Evolutionary conservation across 2,113 vertebrate species (phyloP), one percentile per base, ranked within the genome.

Genomic region (Mastomys coucha): DNA sequence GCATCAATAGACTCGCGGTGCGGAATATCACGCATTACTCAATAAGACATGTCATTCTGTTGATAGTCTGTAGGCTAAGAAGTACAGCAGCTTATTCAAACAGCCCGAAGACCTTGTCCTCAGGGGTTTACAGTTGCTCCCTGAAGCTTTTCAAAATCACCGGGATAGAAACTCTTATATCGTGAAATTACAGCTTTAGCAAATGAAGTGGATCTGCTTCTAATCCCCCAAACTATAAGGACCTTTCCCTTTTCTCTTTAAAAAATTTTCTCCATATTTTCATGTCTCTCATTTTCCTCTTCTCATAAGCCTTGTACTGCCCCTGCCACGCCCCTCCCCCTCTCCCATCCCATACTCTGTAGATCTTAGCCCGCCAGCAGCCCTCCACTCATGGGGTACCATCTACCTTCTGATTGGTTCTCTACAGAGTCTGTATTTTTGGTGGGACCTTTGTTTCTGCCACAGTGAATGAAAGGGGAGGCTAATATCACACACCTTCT

Each of bases 11-110:
- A 60, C 86, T 92, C 49, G 4, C 0, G 56, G 89, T 92, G 91
- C 13, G 0, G 77, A 96, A n/a, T 97, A 92, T 89, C 96, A 88
- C 95, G 1, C 51, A 51, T 86, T 73, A 88, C 85, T 95, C 95
- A 96, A 39, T 94, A 96, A 94, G 82, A 97, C 53, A n/a, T 94
- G 96, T 89, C 96, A 96, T 95, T 88, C 77, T 94, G 72, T 60
- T 75, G 85, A 33, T 89, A 75, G 63, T 39, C 19, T n/a, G 67
- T 72, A 22, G 81, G 96, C 93, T 97, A 97, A 97, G 94, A 93
- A 92, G 97, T 72, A 88, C 36, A 94, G 88, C 65, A 85, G 88
- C 53, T 82, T 91, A 86, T 87, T 63, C 65, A 89, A 96, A 80
- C 3, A 33, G 77, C 69, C 87, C 36, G 78, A 77, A 76, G 81